These are phyloP conservation scores for Lysandra bellargus DNA, from an alignment of 2,888 invertebrate genomes.

Conservation along the genomic window DNA sequence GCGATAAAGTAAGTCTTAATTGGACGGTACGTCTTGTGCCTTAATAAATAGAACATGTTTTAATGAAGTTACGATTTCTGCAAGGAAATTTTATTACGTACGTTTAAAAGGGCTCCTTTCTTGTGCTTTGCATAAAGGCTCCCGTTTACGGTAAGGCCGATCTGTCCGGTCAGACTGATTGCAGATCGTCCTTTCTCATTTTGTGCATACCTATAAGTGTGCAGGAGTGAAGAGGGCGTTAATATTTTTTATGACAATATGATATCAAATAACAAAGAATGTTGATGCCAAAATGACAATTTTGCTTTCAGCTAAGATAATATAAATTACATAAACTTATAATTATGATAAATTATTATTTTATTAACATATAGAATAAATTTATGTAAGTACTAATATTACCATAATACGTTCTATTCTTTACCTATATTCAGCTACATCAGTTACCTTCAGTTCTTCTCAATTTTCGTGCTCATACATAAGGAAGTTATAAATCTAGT, in stretches of 20 bases:
- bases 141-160: not conserved
- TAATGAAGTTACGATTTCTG: conserved; percentile 22
- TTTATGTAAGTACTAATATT: too few relatives aligned
- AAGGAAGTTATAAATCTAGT: not conserved
- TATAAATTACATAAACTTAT: too few relatives aligned
- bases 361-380: too few relatives aligned
- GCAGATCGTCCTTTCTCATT: not conserved
- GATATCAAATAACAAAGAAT: too few relatives aligned
- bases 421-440: not conserved
- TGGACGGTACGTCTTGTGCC: not conserved
- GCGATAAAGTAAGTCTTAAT: conserved; percentile 28
- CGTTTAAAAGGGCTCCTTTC: not conserved
- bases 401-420: too few relatives aligned
- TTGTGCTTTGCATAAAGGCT: not conserved
- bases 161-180: not conserved
- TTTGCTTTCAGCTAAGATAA: too few relatives aligned
- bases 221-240: too few relatives aligned
- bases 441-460: not conserved
- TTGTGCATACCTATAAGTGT: too few relatives aligned
- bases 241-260: too few relatives aligned
- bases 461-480: not conserved
- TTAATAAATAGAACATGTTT: conserved; percentile 23
- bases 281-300: too few relatives aligned
- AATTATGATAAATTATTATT: too few relatives aligned
- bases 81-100: not conserved